Conservation (phyloP, 2,797 vertebrate species). For the Acridotheres tristis region DNA sequence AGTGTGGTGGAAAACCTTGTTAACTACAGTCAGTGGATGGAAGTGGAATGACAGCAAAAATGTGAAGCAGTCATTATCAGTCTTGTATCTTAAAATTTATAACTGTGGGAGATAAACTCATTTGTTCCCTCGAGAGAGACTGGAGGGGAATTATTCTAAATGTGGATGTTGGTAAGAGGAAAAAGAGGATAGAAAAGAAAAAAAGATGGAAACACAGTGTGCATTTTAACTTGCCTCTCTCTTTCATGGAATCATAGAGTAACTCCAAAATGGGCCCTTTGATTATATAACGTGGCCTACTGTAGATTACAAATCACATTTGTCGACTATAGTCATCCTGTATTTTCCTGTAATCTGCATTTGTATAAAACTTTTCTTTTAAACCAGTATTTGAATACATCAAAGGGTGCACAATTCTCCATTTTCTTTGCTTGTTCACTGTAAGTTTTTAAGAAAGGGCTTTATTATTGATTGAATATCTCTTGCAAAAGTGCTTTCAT, state of each 20-base stretch:
- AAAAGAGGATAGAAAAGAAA: background rate
- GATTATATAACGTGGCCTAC: background rate
- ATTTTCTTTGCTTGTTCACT: background rate
- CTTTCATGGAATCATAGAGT: background rate
- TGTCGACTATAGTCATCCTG: background rate
- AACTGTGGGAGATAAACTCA: background rate
- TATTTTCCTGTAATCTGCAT: background rate
- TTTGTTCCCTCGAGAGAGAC: accelerated
- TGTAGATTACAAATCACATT: background rate
- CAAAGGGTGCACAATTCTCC: background rate
- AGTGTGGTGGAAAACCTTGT: background rate
- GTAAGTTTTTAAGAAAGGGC: background rate
- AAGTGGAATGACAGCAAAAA: background rate
- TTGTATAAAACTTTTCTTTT: background rate
- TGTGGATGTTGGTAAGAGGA: background rate
- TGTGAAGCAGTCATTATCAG: background rate
- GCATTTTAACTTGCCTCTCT: background rate
- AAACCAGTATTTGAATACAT: background rate
- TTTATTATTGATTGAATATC: background rate
- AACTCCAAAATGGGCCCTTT: background rate
- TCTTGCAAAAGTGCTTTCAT: background rate
- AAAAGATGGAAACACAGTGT: background rate
- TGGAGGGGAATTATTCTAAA: background rate
- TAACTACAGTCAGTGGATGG: background rate
- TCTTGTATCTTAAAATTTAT: background rate